Conservation (phyloP, 2,113 vertebrate genomes). For the Thunnus thynnus region DNA sequence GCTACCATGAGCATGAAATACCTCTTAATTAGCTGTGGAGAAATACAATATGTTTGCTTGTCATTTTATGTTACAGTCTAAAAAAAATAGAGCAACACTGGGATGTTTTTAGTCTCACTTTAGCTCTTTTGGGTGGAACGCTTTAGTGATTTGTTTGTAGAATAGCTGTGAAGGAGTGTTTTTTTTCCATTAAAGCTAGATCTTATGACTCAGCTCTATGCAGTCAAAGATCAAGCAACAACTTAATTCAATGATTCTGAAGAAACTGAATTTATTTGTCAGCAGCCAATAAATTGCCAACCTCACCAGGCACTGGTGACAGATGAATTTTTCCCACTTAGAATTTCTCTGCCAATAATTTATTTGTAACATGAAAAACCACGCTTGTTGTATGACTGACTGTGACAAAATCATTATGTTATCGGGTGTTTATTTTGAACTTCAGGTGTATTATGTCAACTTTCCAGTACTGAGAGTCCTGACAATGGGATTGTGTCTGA, state of each 20-base stretch:
- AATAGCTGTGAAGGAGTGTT: constrained; percentile 7
- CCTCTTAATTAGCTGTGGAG: constrained; percentile 14
- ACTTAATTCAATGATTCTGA: neutral
- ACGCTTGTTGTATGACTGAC: no score
- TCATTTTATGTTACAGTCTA: constrained; percentile 7
- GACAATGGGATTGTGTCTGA: neutral
- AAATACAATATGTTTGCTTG: constrained; percentile 1
- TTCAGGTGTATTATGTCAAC: constrained; percentile 31
- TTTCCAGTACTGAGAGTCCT: constrained; percentile 24
- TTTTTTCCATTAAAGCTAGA: constrained; percentile 6
- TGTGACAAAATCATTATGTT: neutral
- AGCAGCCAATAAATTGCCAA: neutral
- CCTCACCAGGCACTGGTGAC: neutral
- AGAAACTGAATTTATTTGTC: neutral
- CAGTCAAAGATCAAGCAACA: constrained; percentile 6
- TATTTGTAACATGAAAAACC: neutral
- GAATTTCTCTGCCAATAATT: no score
- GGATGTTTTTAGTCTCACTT: constrained; percentile 15
- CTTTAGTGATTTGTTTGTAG: constrained; percentile 20
- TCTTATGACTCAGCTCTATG: neutral
- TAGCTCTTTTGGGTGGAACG: constrained; percentile 24
- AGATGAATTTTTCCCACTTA: neutral
- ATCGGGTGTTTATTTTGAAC: constrained; percentile 14
- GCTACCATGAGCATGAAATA: constrained; percentile 26
- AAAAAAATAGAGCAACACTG: neutral